A percentile compares a stretch with the other conserved stretches of the same genome.
These are phyloP conservation scores for Sapayoa aenigma DNA, from an alignment of 2,113 vertebrate genomes.

Conservation along the genomic window DNA sequence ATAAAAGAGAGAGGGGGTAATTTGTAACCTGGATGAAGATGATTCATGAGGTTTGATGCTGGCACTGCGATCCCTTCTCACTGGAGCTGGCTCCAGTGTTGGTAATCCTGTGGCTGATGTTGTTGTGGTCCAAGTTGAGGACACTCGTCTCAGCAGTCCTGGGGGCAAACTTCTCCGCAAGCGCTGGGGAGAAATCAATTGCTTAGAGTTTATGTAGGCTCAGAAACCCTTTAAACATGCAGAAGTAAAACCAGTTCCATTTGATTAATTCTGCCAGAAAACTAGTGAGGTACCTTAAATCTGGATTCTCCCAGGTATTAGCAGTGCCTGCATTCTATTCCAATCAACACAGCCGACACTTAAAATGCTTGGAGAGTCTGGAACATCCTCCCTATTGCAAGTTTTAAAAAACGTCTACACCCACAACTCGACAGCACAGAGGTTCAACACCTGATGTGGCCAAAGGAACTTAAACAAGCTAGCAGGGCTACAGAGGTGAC, in stretches of 20 bases:
- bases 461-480: not conserved
- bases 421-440: not conserved
- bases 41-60: constrained; percentile 90
- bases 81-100: constrained; percentile 91
- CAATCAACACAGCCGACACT: not conserved
- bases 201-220: not conserved
- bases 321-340: not conserved
- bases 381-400: not conserved
- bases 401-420: not conserved
- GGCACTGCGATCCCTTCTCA: constrained; percentile 87
- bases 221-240: not conserved
- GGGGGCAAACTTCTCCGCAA: constrained; percentile 89
- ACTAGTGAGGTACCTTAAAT: not conserved
- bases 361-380: not conserved
- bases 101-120: constrained; percentile 96
- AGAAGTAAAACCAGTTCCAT: not conserved
- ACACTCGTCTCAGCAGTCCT: constrained; percentile 87
- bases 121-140: constrained; percentile 97
- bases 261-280: not conserved
- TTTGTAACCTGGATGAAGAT: constrained; percentile 81
- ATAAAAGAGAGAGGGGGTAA: not conserved
- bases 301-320: not conserved
- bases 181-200: constrained; percentile 73
- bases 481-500: not conserved
- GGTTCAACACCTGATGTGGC: not conserved